phyloP scores from a whole-genome alignment of 2,797 vertebrate genomes.

The Eutrigla gurnardus region DNA sequence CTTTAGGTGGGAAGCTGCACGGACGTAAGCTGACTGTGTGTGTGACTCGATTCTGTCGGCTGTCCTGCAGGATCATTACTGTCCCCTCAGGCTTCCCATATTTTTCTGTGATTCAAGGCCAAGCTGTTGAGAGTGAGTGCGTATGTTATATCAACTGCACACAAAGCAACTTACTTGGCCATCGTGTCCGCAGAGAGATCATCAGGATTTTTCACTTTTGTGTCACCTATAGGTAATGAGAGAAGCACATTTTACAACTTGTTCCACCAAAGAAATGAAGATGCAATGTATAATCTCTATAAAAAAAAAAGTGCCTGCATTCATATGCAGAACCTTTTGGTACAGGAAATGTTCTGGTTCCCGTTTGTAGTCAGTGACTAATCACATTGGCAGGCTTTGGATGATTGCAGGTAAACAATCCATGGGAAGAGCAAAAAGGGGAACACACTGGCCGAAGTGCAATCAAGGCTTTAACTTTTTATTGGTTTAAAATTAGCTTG shows the following conservation, averaged over 20 bases:
- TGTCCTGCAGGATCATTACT: not conserved
- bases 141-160: not conserved
- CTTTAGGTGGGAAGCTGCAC: not conserved
- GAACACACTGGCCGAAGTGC: not conserved
- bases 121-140: not conserved
- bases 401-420: not conserved
- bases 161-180: conserved; percentile 89
- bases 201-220: conserved; percentile 93
- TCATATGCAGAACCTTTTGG: not conserved
- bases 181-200: conserved; percentile 98
- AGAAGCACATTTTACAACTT: conserved; percentile 9
- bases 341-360: not conserved
- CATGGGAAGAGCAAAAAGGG: not conserved
- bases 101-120: not conserved
- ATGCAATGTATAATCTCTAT: not conserved
- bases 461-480: not conserved
- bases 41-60: not conserved
- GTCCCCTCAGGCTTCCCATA: not conserved
- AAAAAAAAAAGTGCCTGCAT: not conserved
- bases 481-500: not conserved
- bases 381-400: not conserved
- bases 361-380: not conserved
- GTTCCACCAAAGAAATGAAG: not conserved
- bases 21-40: not conserved
- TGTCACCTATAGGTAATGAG: conserved; percentile 88